Base-by-base conservation (phyloP, 1,140 invertebrate genomes). In the Drosophila virilis region DNA sequence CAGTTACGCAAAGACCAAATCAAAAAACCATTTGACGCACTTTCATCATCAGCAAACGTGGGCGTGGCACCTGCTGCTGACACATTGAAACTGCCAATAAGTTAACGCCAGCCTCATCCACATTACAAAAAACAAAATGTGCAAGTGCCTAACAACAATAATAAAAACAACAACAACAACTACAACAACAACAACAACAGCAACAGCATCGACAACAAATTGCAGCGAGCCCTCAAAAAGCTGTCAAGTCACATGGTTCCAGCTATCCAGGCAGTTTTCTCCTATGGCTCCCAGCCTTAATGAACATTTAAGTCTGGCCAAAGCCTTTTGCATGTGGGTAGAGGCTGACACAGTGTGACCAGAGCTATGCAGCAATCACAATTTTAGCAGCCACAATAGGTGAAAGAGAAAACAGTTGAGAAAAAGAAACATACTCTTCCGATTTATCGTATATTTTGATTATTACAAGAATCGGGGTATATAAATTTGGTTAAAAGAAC, bases 1-100 rank as follows among this genome's bases (percentile, higher is more conserved):
- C 76, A 79, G 83, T 86, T 86, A 86, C 83, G 83, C 76, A 88
- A 86, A 88, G 72, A 83, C 79, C 83, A 86, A 86, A 86, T 88
- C 83, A 86, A 86, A 86, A 86, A 86, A 86, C 83, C 79, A 86
- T 86, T 86, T 86, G 83, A 86, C 83, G 83, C 83, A 88, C 84
- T 86, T 86, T 88, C 83, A 88, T 88, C 83, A 88, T 88, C 82
- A 73, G 69, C 82, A 71, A 48, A 71, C 66, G 77, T 62, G 51
- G 74, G 62, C 37, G 15, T 22, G 60, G 64, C 79, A 86, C 82
- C 82, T 86, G 82, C 83, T 88, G 82, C 82, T 86, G 82, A 88
- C 82, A 88, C 76, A 86, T 86, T 72, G 69, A 88, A 88, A 82
- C 83, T 86, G 83, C 83, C 83, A 86, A 88, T 88, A 86, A 88